Base-by-base conservation (phyloP, 2,113 vertebrate genomes). In the Rousettus leschenaultii region DNA sequence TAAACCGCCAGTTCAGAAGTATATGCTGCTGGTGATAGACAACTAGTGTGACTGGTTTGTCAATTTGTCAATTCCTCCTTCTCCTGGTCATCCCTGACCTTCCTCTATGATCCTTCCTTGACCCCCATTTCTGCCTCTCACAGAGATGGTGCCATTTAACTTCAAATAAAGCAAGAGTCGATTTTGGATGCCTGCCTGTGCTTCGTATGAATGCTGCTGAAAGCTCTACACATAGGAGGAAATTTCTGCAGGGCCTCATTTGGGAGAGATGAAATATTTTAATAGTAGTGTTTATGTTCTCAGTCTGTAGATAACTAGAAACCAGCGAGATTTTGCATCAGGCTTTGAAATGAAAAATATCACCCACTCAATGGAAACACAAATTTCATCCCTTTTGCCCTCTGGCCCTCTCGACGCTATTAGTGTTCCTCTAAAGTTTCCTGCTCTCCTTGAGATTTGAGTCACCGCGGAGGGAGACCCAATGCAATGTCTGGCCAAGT, bases 331-430 rank as follows among this genome's bases (percentile, higher is more conserved):
- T 87, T 96, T 94, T 45, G 93, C 91, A 95, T 68, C 30, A 68
- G 45, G 90, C 92, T 96, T 95, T 96, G 94, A 97, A 88, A 96
- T 94, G 95, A 96, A 92, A 96, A 96, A 92, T 73, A 66, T 83
- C 82, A 91, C 93, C 91, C 93, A 83, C 78, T 96, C 94, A 94
- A 2, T 71, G 93, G 94, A 95, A 97, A 94, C 57, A 92, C 87
- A 95, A 38, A 95, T 97, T 63, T 96, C 91, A 66, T 79, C 53
- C 73, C 63, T 89, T 24, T 26, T 89, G 91, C 94, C 88, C 83
- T 85, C 85, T 0, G 3, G 88, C 90, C 51, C 63, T 24, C 15
- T 74, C 79, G 24, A 30, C 4, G 8, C 83, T n/a, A 40, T 75
- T 79, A 75, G 59, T 40, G 61, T 51, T 94, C 65, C 78, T 93